A percentile compares a stretch with the other conserved stretches of the same genome.
Evolutionary conservation across 2,113 vertebrate species (phyloP).

Genomic region (Neomonachus schauinslandi): DNA sequence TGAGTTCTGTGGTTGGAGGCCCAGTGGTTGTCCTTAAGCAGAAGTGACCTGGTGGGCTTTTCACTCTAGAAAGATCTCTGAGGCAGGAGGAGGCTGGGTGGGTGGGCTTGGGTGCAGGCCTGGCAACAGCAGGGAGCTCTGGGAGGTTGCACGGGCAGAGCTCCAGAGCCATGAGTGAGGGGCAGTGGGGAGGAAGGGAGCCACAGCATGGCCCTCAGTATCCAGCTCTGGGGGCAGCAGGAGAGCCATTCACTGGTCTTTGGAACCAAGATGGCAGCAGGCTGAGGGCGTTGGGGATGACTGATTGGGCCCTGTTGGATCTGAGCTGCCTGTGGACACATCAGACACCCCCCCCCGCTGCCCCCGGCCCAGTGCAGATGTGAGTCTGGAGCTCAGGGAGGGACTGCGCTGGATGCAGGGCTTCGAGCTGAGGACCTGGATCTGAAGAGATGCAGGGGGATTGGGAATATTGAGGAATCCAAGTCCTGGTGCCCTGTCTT

Average conservation of each 20-base stretch:
- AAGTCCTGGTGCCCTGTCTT: neutral
- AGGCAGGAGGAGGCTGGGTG: too few relatives aligned
- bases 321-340: neutral
- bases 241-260: neutral
- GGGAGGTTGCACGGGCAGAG: neutral
- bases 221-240: neutral
- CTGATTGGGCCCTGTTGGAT: neutral
- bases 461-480: neutral
- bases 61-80: neutral
- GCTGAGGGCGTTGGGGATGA: neutral
- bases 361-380: accelerated
- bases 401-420: neutral
- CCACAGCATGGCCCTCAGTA: too few relatives aligned
- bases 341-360: accelerated
- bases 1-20: neutral
- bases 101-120: neutral
- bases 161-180: too few relatives aligned
- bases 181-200: neutral
- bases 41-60: neutral
- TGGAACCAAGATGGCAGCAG: neutral
- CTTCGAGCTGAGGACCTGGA: neutral
- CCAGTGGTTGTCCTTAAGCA: too few relatives aligned
- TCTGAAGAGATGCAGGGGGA: neutral
- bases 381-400: neutral
- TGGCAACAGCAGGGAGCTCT: neutral